Evolutionary conservation across 2,113 vertebrate species (phyloP), one percentile per base, ranked within the genome.

Genomic region (Cololabis saira): DNA sequence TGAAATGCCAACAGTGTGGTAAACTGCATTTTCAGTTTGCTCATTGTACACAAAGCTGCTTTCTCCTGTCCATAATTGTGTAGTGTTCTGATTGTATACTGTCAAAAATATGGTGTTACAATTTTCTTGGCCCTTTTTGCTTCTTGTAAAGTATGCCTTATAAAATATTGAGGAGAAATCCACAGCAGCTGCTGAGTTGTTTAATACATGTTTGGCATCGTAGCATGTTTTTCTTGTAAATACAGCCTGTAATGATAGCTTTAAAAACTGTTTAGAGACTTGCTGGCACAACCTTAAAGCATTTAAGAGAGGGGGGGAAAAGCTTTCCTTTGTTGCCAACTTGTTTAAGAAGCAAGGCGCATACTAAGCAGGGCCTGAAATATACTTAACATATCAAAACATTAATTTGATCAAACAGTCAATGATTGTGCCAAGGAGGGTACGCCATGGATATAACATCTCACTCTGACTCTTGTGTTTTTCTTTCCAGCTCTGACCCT

Each of bases 191-290:
- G 65, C 59, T 68, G 73, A 67, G 76, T 76, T 67, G 67, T 77
- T 48, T 71, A 69, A 65, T 45, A 59, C 67, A 66, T 61, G 19
- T 78, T 84, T 82, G 75, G 77, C 80, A 77, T 65, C 5, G 2
- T 60, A 42, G 62, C 40, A 57, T 85, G 75, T 88, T 85, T 85
- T 85, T 57, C 73, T 72, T 81, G 76, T 84, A 84, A 84, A 81
- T 82, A 83, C 81, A 81, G 71, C 78, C 59, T 21, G 74, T 85
- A 84, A 80, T 87, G 80, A 83, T 72, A 71, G 84, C 69, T 87
- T 77, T 87, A 80, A 84, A 84, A 80, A 82, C 54, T 71, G 78
- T 84, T 85, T 67, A 83, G 70, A 84, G 82, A 83, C 47, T 71
- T 59, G 19, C 72, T 86, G 85, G 90, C 83, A 71, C 69, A 71